Base-by-base conservation (phyloP, 2,797 vertebrate species). In the Coregonus suidteri region DNA sequence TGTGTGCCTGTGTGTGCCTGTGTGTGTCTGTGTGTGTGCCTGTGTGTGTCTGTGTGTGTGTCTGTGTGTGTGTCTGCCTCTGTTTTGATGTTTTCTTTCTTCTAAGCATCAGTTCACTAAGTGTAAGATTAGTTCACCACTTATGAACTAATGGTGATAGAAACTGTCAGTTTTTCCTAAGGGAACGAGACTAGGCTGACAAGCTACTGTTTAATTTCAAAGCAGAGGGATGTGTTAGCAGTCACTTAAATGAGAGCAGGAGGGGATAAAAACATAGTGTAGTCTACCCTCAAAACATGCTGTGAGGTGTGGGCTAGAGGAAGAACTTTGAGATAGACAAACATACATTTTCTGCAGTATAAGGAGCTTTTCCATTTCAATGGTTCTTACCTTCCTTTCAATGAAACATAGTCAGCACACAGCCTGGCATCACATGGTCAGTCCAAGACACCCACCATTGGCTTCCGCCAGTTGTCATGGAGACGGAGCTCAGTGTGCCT, bases 401-500 rank as follows among this genome's bases (percentile, higher is more conserved):
- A 75, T 89, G 81, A 89, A 91, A 89, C 70, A 85, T 88, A 77
- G 88, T 83, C 81, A 88, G 86, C 56, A 83, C 81, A 84, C 85
- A 84, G 83, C 89, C 88, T 65, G 41, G 80, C 37, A 78, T 94
- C 91, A 92, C 83, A 87, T 79, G 84, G 87, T 81, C 80, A 80
- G 80, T 82, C 77, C 84, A 83, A 88, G 87, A 82, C 79, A 83
- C 81, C 79, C 78, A 25, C 87, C 82, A 86, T 92, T 91, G 91
- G 91, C 84, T 85, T 64, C 74, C 79, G 69, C 47, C 89, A 89
- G 94, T 95, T 94, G 93, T 94, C 93, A 95, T 95, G 93, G 94
- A 87, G 91, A 95, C 93, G 41, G 51, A 80, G 77, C 84, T 87
- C 85, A 79, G 83, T 84, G 84, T 83, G 87, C 85, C 89, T 85